phyloP scores from a whole-genome alignment of 2,888 invertebrate species.

The Phortica magna region DNA sequence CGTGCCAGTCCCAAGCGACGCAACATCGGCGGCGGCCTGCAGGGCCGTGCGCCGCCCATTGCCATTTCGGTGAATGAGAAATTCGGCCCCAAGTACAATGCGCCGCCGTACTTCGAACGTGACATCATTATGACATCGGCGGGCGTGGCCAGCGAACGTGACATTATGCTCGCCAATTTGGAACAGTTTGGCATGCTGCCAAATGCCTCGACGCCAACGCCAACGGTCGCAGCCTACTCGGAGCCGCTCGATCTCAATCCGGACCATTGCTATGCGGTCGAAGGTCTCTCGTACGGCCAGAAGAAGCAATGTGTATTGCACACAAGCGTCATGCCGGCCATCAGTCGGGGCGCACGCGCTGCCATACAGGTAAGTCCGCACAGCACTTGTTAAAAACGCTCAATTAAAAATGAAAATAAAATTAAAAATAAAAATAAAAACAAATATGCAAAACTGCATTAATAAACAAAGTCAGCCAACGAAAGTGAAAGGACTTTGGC shows the following conservation, averaged over 20 bases:
- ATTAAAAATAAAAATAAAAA: not conserved
- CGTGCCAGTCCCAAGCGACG: slow-evolving; percentile 73
- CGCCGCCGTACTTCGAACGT: slow-evolving; percentile 62
- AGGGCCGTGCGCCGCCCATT: slow-evolving; percentile 48
- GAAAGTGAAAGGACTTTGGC: not conserved
- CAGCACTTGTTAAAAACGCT: not conserved
- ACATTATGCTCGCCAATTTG: slow-evolving; percentile 66
- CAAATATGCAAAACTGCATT: too few species aligned
- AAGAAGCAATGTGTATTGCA: slow-evolving; percentile 76
- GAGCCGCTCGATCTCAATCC: slow-evolving; percentile 77
- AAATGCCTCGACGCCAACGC: slow-evolving; percentile 59
- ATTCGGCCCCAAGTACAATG: slow-evolving; percentile 56
- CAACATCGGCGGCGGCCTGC: slow-evolving; percentile 61
- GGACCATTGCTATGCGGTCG: slow-evolving; percentile 75
- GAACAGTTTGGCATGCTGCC: slow-evolving; percentile 63
- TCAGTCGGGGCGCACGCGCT: slow-evolving; percentile 77
- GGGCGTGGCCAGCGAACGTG: slow-evolving; percentile 62
- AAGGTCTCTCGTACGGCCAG: slow-evolving; percentile 75
- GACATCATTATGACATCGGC: slow-evolving; percentile 66
- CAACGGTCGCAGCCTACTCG: slow-evolving; percentile 67
- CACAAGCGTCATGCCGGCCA: slow-evolving; percentile 78
- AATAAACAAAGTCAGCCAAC: too few species aligned
- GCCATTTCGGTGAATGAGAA: slow-evolving; percentile 37
- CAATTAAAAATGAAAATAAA: not conserved
- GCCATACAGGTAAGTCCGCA: slow-evolving; percentile 76